Evolutionary conservation across 2,113 vertebrate genomes (phyloP), one percentile per base, ranked within the genome.

Genomic region (Chauna torquata): DNA sequence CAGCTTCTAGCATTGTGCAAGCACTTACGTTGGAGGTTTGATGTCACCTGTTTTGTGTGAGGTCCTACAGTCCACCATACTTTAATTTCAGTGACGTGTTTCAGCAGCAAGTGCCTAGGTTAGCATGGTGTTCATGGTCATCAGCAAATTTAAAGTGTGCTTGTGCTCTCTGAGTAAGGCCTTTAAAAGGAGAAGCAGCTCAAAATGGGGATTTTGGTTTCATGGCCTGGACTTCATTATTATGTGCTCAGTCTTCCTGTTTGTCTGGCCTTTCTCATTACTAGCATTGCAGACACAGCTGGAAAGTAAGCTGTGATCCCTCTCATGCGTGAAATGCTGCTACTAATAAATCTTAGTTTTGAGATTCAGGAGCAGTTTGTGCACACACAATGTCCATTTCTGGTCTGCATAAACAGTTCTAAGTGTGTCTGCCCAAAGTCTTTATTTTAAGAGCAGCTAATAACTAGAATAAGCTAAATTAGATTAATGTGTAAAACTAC

Each of bases 401-500:
- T 16, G 57, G 69, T 59, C 82, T 88, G 40, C 40, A 27, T 57
- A 58, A 78, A 42, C 47, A 55, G 57, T 52, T 64, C 78, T 54
- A 32, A n/a, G 34, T 12, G 45, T 40, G 36, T 55, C 78, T 79
- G 38, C 92, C 70, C 16, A 20, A 62, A 45, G 66, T 34, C 54
- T 68, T 61, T 90, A 86, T 92, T 92, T 92, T 87, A 61, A 86
- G 68, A 92, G 47, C 79, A 82, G 79, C 54, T 90, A 54, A 70
- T 90, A 94, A 65, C 20, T 65, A 74, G 75, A 88, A 49, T 49
- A 83, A 92, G 6, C 71, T 93, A 52, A 88, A 93, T 93, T 82
- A 93, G 78, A 93, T 96, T 88, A 88, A 57, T 40, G 8, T 13
- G 49, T 65, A 88, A 93, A 95, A 82, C 85, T 62, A 76, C 79